A percentile compares a stretch with the other conserved stretches of the same genome.
phyloP scores from a whole-genome alignment of 2,888 invertebrate species.

The Dorcus hopei region DNA sequence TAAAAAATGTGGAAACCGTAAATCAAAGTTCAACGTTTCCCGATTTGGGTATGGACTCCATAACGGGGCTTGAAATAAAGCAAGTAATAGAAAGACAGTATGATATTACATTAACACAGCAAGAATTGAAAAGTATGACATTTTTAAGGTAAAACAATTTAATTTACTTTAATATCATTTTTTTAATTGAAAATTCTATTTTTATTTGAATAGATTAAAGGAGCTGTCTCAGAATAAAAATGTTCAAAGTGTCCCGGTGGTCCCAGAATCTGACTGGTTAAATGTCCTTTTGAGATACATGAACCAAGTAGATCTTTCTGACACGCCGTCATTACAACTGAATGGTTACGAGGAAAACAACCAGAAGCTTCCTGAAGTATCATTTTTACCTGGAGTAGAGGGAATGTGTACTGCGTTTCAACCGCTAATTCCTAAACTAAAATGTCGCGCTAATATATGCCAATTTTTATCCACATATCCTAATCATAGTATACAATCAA shows the following conservation, averaged over 20 bases:
- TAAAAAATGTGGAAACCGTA: conserved; percentile 66
- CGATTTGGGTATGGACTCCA: conserved; percentile 94
- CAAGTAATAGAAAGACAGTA: conserved; percentile 87
- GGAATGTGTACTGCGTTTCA: conserved; percentile 58
- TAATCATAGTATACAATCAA: conserved; percentile 49
- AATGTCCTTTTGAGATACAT: too few species aligned
- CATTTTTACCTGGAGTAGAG: conserved; percentile 66
- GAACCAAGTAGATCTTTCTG: background rate
- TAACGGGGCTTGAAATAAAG: conserved; percentile 96
- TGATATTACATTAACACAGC: conserved; percentile 80
- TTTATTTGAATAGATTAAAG: too few species aligned
- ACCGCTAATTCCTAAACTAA: conserved; percentile 52
- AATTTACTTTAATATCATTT: too few species aligned
- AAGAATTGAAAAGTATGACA: conserved; percentile 79
- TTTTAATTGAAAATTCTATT: too few species aligned
- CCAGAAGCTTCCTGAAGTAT: background rate
- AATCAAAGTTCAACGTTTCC: conserved; percentile 73
- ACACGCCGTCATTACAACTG: conserved; percentile 55
- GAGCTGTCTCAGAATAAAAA: background rate
- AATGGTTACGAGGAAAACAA: background rate
- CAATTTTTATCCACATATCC: conserved; percentile 53
- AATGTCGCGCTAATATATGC: conserved; percentile 53
- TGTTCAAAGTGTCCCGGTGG: too few species aligned
- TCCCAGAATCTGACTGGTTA: too few species aligned
- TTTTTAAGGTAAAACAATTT: conserved; percentile 58